Base-by-base conservation (phyloP, 1,140 invertebrate species). In the Drosophila rufa region DNA sequence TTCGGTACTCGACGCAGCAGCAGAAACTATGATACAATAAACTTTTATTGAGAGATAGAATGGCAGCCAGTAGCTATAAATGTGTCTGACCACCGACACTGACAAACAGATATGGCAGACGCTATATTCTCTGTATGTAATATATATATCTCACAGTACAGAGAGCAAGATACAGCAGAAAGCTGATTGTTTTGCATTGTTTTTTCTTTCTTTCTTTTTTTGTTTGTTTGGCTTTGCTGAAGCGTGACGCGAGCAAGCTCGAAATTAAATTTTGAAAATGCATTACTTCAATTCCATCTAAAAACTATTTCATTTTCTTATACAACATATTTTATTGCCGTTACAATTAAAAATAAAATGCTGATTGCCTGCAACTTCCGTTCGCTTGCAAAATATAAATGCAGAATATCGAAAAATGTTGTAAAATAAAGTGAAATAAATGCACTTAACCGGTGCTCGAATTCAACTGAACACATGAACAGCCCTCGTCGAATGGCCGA, bases 151-250 rank as follows among this genome's bases (percentile, higher is more conserved):
- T 60, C 38, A 59, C 42, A 50, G 50, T 66, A 51, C 11, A 45
- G 17, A 36, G 5, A 25, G 43, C 12, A 46, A 42, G 47, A 64
- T 51, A 66, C 12, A 75, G 61, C 74, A 76, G 53, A 66, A 53
- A 73, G 61, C 71, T 56, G 51, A 76, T 76, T 66, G 53, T 76
- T 76, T 75, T 43, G 71, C 73, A 76, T 46, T 77, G 73, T 42
- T 56, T 53, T 76, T 76, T 56, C 7, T 8, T 33, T 8, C 8
- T 33, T 33, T 2, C 8, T 36, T 36, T 11, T 36, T 36, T 36
- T 36, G 8, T 56, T 76, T 67, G 73, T 67, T 75, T 75, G 62
- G 61, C 68, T 43, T 73, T 43, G 38, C 69, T 60, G 53, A 47
- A 74, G 70, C 70, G 46, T 74, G 70, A 74, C 67, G 70, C 68